These are phyloP conservation scores for Sphaeridia pumilis DNA, from an alignment of 2,888 invertebrate genomes.

Conservation along the genomic window DNA sequence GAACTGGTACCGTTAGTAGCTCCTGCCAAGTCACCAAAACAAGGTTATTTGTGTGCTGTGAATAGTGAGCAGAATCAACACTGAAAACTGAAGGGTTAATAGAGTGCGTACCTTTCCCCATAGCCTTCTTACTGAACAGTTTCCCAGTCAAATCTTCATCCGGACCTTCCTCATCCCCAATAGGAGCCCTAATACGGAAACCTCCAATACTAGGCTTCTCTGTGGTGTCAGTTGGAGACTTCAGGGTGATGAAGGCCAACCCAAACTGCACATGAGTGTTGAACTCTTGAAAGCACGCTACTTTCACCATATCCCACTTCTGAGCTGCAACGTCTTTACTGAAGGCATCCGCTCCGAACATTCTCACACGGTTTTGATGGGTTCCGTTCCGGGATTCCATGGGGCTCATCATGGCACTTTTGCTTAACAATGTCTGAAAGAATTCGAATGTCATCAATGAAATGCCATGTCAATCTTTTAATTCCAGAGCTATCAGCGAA, in stretches of 20 bases:
- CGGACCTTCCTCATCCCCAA: conserved; percentile 44
- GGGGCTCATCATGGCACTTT: conserved; percentile 68
- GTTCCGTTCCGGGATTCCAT: conserved; percentile 56
- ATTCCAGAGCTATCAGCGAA: no score
- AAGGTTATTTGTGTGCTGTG: no score
- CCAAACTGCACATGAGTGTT: conserved; percentile 69
- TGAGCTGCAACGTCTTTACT: conserved; percentile 46
- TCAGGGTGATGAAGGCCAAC: conserved; percentile 63
- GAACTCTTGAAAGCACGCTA: conserved; percentile 78
- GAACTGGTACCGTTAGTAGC: not conserved
- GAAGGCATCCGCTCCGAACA: conserved; percentile 54
- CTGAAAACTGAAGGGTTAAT: no score
- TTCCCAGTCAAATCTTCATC: conserved; percentile 47
- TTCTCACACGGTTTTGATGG: conserved; percentile 58
- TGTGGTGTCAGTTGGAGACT: conserved; percentile 40
- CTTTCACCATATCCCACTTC: conserved; percentile 72
- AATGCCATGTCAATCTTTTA: no score
- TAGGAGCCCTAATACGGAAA: conserved; percentile 27
- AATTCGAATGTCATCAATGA: no score
- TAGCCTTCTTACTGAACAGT: conserved; percentile 47
- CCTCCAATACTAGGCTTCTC: conserved; percentile 23
- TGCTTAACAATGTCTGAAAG: conserved; percentile 56
- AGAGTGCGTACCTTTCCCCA: conserved; percentile 4
- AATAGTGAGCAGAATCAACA: no score
- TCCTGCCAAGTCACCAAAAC: no score